phyloP scores from a whole-genome alignment of 2,888 invertebrate genomes.

The Notodonta ziczac region DNA sequence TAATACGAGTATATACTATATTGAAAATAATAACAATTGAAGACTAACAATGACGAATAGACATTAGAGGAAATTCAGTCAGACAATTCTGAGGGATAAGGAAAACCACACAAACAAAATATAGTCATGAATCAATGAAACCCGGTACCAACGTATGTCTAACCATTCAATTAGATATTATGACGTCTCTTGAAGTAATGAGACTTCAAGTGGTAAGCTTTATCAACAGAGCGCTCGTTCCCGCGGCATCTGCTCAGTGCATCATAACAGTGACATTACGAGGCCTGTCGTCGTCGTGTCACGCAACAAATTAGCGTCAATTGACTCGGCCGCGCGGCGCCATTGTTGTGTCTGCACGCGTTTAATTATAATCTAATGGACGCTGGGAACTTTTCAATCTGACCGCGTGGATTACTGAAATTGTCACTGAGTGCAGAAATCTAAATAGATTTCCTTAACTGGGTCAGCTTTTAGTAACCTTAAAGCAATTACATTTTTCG shows the following conservation, averaged over 20 bases:
- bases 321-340: conserved; percentile 37
- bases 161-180: too few relatives aligned
- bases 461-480: too few relatives aligned
- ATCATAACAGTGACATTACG: conserved; percentile 23
- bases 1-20: not conserved
- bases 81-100: not conserved
- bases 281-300: conserved; percentile 25
- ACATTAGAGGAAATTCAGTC: not conserved
- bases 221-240: not conserved
- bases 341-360: conserved; percentile 27
- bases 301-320: conserved; percentile 44
- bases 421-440: not conserved
- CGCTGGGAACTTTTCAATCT: conserved; percentile 27
- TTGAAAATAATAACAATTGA: not conserved
- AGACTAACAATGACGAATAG: too few relatives aligned
- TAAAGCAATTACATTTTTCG: too few relatives aligned
- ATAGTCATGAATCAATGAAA: not conserved
- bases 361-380: conserved; percentile 44
- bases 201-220: conserved; percentile 1
- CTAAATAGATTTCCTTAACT: too few relatives aligned
- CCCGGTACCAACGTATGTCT: too few relatives aligned
- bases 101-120: not conserved
- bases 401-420: not conserved
- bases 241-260: conserved; percentile 14
- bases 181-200: not conserved